Evolutionary conservation across 64 coral and sea anemone genomes (phyloP).

Genomic region (Dendrophyllia cribrosa): DNA sequence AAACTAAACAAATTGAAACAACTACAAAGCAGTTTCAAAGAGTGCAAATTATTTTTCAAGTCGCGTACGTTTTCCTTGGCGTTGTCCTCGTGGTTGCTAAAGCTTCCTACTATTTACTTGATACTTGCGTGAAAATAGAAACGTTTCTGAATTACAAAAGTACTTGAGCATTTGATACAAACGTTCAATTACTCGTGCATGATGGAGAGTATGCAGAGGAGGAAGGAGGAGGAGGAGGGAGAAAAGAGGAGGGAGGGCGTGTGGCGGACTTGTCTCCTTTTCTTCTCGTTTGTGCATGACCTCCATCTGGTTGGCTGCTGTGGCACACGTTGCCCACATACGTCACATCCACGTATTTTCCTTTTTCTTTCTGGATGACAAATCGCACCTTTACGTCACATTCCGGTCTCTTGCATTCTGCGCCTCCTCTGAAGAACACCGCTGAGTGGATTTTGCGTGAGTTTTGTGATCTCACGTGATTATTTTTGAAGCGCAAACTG

Average conservation of each 20-base stretch:
- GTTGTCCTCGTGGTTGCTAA: too few species aligned
- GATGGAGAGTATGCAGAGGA: too few species aligned
- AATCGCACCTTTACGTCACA: constrained; percentile 45
- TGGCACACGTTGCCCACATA: constrained; percentile 35
- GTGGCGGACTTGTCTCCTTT: not conserved
- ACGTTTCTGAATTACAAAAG: too few species aligned
- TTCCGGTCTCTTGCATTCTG: constrained; percentile 46
- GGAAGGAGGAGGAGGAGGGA: too few species aligned
- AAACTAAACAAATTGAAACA: too few species aligned
- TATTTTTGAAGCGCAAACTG: constrained; percentile 53
- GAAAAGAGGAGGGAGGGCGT: not conserved
- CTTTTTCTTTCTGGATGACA: constrained; percentile 40
- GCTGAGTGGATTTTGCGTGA: constrained; percentile 57
- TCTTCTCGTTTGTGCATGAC: constrained; percentile 7
- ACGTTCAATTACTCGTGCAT: too few species aligned
- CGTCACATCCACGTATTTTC: constrained; percentile 47
- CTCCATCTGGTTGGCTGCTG: constrained; percentile 21
- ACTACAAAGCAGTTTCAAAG: too few species aligned
- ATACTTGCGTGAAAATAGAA: too few species aligned
- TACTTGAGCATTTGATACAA: too few species aligned
- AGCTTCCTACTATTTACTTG: too few species aligned
- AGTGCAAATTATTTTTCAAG: too few species aligned
- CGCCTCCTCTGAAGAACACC: constrained; percentile 51
- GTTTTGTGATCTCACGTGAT: constrained; percentile 56
- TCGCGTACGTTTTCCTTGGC: too few species aligned